Conservation (phyloP, 2,888 invertebrate genomes). For the Orthonychiurus folsomi region DNA sequence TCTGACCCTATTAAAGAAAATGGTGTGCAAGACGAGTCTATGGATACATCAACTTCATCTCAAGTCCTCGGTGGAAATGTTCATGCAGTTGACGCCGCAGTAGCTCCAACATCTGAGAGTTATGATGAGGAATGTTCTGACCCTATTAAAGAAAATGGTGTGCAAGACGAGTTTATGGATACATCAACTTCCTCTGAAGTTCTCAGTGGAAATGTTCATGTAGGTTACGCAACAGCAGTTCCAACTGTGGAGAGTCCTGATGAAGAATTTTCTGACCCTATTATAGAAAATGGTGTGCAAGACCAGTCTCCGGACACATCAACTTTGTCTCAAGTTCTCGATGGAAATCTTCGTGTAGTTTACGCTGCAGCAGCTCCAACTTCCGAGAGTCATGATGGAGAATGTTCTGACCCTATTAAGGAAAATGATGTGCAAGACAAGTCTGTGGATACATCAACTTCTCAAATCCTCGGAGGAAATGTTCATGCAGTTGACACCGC, state of each 20-base stretch:
- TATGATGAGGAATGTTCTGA: not conserved
- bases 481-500: too few relatives aligned
- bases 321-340: too few relatives aligned
- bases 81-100: too few relatives aligned
- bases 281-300: not conserved
- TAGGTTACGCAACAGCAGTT: conserved; percentile 30
- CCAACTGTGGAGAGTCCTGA: conserved; percentile 28
- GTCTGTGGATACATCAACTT: too few relatives aligned
- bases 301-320: too few relatives aligned
- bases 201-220: conserved; percentile 16
- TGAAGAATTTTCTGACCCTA: conserved; percentile 11
- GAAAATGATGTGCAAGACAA: not conserved
- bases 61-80: conserved; percentile 8
- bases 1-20: not conserved
- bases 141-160: not conserved
- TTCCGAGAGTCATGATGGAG: too few relatives aligned
- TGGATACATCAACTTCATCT: too few relatives aligned
- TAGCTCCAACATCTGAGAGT: too few relatives aligned
- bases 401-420: not conserved
- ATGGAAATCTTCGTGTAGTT: too few relatives aligned
- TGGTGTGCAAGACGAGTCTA: not conserved
- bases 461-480: too few relatives aligned
- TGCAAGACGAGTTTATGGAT: not conserved
- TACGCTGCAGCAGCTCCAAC: too few relatives aligned
- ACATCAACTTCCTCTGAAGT: too few relatives aligned